These are phyloP conservation scores for Stigmatopora argus DNA, from an alignment of 2,113 vertebrate genomes.

Conservation along the genomic window DNA sequence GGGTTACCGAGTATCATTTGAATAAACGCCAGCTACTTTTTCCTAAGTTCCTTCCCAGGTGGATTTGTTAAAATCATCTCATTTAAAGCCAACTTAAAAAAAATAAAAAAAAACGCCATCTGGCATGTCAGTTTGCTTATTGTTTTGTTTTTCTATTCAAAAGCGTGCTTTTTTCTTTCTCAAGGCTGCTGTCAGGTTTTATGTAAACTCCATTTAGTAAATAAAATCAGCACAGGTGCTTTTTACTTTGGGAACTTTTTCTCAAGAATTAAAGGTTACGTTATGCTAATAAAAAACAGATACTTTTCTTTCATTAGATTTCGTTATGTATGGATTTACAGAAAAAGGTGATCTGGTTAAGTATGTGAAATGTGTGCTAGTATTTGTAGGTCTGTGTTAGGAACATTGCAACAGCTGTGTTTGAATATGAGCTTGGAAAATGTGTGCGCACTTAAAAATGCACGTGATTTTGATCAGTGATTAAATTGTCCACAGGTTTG, in stretches of 20 bases:
- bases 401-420: background rate
- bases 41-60: background rate
- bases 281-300: background rate
- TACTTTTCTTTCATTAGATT: background rate
- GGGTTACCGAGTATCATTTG: conserved; percentile 43
- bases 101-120: background rate
- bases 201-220: conserved; percentile 17
- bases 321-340: background rate
- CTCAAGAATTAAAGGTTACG: background rate
- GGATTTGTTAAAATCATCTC: background rate
- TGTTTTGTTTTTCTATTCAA: conserved; percentile 51
- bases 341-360: background rate
- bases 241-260: background rate
- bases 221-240: background rate
- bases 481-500: background rate
- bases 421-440: background rate
- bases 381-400: background rate
- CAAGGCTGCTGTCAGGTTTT: conserved; percentile 38
- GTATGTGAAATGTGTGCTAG: background rate
- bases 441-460: background rate
- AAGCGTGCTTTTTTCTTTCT: conserved; percentile 11
- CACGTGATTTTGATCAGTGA: background rate
- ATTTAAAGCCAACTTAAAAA: background rate
- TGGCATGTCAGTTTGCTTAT: conserved; percentile 24
- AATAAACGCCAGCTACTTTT: background rate